Conservation (phyloP, 2,797 vertebrate genomes). For the Yasuhikotakia modesta region DNA sequence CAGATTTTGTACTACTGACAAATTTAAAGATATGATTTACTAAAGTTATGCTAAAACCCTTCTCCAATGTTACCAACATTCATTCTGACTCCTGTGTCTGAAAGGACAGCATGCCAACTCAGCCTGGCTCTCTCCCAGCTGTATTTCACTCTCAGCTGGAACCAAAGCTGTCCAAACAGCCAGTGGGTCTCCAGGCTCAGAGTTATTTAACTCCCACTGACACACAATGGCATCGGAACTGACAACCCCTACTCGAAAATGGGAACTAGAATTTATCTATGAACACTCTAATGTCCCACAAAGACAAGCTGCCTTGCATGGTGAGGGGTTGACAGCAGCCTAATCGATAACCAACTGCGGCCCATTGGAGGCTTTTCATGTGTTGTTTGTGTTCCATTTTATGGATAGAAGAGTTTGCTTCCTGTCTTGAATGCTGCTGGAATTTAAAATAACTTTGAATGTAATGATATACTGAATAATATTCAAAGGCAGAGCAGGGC, state of each 20-base stretch:
- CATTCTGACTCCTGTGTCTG: constrained; percentile 8
- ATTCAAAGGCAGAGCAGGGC: neutral
- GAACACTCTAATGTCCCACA: constrained; percentile 30
- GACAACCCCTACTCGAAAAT: constrained; percentile 44
- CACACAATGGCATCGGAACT: constrained; percentile 66
- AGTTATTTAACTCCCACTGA: constrained; percentile 60
- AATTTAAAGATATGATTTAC: constrained; percentile 2
- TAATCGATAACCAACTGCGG: constrained; percentile 42
- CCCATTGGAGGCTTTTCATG: constrained; percentile 53
- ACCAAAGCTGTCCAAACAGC: constrained; percentile 57
- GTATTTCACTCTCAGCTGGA: constrained; percentile 58
- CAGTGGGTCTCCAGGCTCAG: constrained; percentile 61
- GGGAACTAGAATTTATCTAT: constrained; percentile 12
- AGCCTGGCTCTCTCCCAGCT: constrained; percentile 39
- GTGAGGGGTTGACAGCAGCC: constrained; percentile 21
- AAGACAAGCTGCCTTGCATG: constrained; percentile 32
- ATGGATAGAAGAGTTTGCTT: constrained; percentile 45
- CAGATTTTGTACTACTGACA: neutral
- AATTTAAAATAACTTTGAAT: constrained; percentile 30
- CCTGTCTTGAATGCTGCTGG: constrained; percentile 44
- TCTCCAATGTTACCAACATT: constrained; percentile 15
- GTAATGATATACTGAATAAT: neutral
- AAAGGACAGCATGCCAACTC: constrained; percentile 35
- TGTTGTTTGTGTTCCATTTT: constrained; percentile 39
- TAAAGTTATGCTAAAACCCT: neutral